Evolutionary conservation across 2,797 vertebrate species (phyloP).

Genomic region (Hydrolagus colliei): DNA sequence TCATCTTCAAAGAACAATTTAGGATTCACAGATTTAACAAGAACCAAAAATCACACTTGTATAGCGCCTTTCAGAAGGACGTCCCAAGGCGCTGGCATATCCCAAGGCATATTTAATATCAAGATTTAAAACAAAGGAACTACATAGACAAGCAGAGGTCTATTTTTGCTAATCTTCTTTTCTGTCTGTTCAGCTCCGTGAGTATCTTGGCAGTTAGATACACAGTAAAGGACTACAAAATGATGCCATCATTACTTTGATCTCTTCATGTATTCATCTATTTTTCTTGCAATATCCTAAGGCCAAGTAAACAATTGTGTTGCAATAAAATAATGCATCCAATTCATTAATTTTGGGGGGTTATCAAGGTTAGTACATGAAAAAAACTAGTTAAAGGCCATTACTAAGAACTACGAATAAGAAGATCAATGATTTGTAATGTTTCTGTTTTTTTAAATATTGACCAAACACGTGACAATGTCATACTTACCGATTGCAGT

Average conservation of each 20-base stretch:
- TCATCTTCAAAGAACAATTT: not conserved
- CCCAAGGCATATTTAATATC: no score
- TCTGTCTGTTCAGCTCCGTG: not conserved
- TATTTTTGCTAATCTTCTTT: not conserved
- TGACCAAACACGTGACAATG: not conserved
- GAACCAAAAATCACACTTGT: no score
- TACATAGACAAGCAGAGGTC: not conserved
- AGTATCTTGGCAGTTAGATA: not conserved
- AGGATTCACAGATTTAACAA: no score
- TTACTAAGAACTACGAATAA: not conserved
- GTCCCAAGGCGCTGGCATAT: no score
- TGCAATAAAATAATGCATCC: not conserved
- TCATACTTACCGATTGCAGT: not conserved
- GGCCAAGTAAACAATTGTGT: not conserved
- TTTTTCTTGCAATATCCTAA: not conserved
- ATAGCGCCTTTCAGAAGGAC: no score
- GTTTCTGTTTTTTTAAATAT: not conserved
- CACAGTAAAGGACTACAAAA: not conserved
- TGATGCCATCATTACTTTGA: not conserved
- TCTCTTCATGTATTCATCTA: not conserved
- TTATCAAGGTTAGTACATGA: not conserved
- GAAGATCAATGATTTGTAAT: not conserved
- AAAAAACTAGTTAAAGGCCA: not conserved
- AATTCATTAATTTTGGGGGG: not conserved
- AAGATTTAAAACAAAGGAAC: no score